Evolutionary conservation across 1,140 invertebrate species (phyloP), one percentile per base, ranked within the genome.

Genomic region (Lepidurus packardi): DNA sequence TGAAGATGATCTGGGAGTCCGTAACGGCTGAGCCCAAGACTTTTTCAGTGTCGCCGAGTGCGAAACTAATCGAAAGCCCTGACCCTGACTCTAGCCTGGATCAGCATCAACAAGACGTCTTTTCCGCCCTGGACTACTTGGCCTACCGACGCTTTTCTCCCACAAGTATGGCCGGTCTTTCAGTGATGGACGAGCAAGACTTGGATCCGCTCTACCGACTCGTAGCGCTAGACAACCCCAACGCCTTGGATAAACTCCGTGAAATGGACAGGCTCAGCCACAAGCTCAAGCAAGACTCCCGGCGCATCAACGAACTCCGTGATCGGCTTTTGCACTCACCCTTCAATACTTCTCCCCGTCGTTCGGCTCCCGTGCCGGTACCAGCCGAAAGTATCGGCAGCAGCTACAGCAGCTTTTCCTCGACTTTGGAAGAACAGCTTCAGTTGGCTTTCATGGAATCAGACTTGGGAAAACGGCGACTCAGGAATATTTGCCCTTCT

Each of bases 1-100:
- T 93, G 78, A 91, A 90, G 78, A 93, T 94, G 90, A 94, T 93
- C 81, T 93, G 92, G 90, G 92, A 94, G 83, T 77, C 78, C 10
- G 43, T 41, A 11, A 41, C 78, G 1, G 16, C 78, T 4, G 73
- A 21, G 44, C 42, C 74, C n/a, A 42, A 75, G 24, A 16, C 65
- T 24, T n/a, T 16, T 47, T 10, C n/a, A n/a, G 53, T 13, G 21
- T 13, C 21, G 8, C 7, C 53, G 13, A 16, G 21, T 7, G 53
- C 16, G 6, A 65, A 65, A 13, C 53, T n/a, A 21, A 7, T 0
- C 6, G n/a, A 9, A 21, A 65, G 53, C 21, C 53, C 53, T 21
- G 53, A 65, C 1, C 73, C 77, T 3, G 75, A 80, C 13, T 74
- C 74, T 13, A 6, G 75, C 3, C 34, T 34, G 34, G 34, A 34